phyloP scores from a whole-genome alignment of 2,113 vertebrate genomes.

The Gambusia affinis region DNA sequence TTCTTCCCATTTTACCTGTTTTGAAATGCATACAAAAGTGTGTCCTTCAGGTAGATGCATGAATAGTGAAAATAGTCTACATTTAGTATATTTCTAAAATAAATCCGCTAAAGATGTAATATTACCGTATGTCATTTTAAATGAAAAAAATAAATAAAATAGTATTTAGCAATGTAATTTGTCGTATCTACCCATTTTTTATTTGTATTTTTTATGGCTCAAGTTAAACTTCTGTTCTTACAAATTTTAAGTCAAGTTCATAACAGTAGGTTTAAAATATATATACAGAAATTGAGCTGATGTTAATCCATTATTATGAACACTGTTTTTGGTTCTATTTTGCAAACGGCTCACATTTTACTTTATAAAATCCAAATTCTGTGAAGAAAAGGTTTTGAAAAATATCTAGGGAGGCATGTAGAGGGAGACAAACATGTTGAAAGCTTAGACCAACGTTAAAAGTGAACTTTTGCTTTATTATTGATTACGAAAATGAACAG shows the following conservation, averaged over 20 bases:
- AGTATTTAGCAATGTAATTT: not conserved
- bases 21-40: too few relatives aligned
- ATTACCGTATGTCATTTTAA: too few relatives aligned
- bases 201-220: too few relatives aligned
- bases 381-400: not conserved
- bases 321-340: too few relatives aligned
- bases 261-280: too few relatives aligned
- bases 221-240: too few relatives aligned
- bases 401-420: not conserved
- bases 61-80: too few relatives aligned
- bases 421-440: not conserved
- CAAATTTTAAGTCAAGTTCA: too few relatives aligned
- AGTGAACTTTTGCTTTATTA: constrained; percentile 79
- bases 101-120: not conserved
- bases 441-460: constrained; percentile 59
- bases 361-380: not conserved
- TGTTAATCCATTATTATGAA: too few relatives aligned
- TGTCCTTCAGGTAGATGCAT: too few relatives aligned
- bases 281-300: too few relatives aligned
- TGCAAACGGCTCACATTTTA: not conserved
- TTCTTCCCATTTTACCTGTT: not conserved
- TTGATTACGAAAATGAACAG: constrained; percentile 83
- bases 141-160: not conserved
- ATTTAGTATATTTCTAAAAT: not conserved
- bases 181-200: not conserved